These are phyloP conservation scores for Dysidea cf. avara DNA, from an alignment of 37 sponge, comb jelly and placozoan genomes.

Conservation along the genomic window DNA sequence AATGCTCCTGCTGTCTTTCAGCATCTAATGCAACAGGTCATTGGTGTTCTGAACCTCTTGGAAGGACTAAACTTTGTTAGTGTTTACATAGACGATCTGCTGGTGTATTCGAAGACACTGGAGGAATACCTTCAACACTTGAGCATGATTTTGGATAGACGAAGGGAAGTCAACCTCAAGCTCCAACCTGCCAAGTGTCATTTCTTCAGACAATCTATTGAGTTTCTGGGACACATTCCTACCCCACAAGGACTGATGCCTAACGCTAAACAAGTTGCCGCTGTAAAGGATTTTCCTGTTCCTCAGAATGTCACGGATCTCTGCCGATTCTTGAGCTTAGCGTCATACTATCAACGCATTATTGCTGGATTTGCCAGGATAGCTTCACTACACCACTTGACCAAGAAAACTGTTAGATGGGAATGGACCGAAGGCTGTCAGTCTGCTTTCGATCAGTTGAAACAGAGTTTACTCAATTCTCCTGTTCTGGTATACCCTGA, in stretches of 20 bases:
- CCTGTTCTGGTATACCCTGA: no score
- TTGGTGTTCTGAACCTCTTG: constrained; percentile 31
- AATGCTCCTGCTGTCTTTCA: constrained; percentile 70
- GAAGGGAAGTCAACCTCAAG: constrained; percentile 12
- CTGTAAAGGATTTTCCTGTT: constrained; percentile 25
- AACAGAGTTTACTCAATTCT: no score
- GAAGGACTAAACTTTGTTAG: constrained; percentile 21
- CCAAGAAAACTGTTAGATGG: constrained; percentile 5
- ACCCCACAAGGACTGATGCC: constrained; percentile 32
- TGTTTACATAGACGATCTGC: constrained; percentile 51
- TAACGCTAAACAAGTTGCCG: neutral
- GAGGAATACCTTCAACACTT: constrained; percentile 42
- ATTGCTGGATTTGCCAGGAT: constrained; percentile 14
- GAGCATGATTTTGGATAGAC: neutral
- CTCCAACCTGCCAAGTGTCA: constrained; percentile 43
- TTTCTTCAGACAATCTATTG: constrained; percentile 13
- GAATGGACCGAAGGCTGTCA: constrained; percentile 21
- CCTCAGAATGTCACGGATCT: constrained; percentile 11
- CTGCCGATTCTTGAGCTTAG: constrained; percentile 18
- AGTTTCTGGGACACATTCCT: constrained; percentile 43
- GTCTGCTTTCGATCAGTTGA: constrained; percentile 10
- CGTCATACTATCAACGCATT: constrained; percentile 30
- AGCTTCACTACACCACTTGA: no score
- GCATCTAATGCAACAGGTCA: constrained; percentile 44
- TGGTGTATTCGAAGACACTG: constrained; percentile 39